Base-by-base conservation (phyloP, 2,113 vertebrate genomes). In the mouse (Mus musculus) region DNA sequence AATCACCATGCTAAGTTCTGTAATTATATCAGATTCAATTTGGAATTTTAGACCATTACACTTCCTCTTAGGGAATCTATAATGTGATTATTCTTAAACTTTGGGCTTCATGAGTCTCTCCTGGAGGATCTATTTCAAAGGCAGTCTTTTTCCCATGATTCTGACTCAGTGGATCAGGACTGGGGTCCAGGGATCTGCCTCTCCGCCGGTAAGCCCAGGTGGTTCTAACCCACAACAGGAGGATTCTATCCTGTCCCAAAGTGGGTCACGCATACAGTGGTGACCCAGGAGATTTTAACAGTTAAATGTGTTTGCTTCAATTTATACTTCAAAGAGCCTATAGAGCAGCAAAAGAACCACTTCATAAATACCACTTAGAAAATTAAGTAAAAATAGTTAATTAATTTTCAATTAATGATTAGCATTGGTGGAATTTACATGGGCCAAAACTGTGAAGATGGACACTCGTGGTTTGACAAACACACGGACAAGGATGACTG, bases 11-110 rank as follows among this genome's bases (percentile, higher is more conserved):
- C 59, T 92, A 59, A 82, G 49, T 69, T 89, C 82, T 86, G 14
- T 75, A 95, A 81, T 94, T 90, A 84, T 14, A 52, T 94, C 75
- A 69, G 69, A 82, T 54, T 94, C 63, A 67, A 78, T 78, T 61
- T n/a, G 3, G 12, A 88, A 94, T 80, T 61, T 61, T 95, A 92
- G 76, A 65, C 71, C 39, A 76, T 59, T 75, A 20, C 17, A 75
- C 11, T 63, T 56, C 30, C 81, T 95, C 65, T 78, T 59, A 90
- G 84, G 77, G n/a, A 95, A 89, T 33, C 52, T 46, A 52, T 9
- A 86, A 76, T 56, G 33, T 4, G 19, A 94, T 90, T 76, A 46
- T 46, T 95, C 82, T 91, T 49, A 91, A 89, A 94, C 67, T 71
- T 75, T 26, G 65, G 33, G 52, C n/a, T 76, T 16, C 17, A 30